phyloP scores from a whole-genome alignment of 2,888 invertebrate genomes.

The Colletes collaris region DNA sequence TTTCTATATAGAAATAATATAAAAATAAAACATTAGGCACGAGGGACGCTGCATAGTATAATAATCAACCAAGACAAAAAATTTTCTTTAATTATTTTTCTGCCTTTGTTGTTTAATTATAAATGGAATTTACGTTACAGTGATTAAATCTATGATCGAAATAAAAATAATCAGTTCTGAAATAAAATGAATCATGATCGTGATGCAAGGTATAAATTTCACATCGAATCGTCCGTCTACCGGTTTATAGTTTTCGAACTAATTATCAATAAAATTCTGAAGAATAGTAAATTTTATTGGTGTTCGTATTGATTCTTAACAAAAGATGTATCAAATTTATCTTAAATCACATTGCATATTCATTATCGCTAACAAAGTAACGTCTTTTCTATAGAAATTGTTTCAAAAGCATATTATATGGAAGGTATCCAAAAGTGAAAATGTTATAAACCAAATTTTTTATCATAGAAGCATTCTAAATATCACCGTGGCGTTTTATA shows the following conservation, averaged over 20 bases:
- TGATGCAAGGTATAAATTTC: not conserved
- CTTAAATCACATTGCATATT: too few species aligned
- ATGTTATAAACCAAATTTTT: slow-evolving; percentile 8
- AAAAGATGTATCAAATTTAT: not conserved
- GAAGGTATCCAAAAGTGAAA: slow-evolving; percentile 4
- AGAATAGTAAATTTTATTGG: not conserved
- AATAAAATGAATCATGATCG: slow-evolving; percentile 21
- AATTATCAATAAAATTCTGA: not conserved
- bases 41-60: slow-evolving; percentile 51
- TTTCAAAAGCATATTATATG: slow-evolving; percentile 60
- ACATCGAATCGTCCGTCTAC: not conserved
- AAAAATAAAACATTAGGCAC: slow-evolving; percentile 44
- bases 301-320: not conserved
- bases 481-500: slow-evolving; percentile 11
- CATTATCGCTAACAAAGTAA: too few species aligned
- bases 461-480: slow-evolving; percentile 2
- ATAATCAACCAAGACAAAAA: not conserved
- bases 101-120: not conserved
- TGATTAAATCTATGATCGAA: slow-evolving; percentile 11
- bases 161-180: slow-evolving; percentile 2
- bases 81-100: not conserved
- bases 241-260: not conserved
- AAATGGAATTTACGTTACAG: not conserved
- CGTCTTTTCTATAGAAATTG: slow-evolving; percentile 52
- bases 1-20: slow-evolving; percentile 3